Percentiles rank a stretch among this genome's conserved stretches.
phyloP scores from a whole-genome alignment of 2,797 vertebrate species.

The Cryptoprocta ferox region DNA sequence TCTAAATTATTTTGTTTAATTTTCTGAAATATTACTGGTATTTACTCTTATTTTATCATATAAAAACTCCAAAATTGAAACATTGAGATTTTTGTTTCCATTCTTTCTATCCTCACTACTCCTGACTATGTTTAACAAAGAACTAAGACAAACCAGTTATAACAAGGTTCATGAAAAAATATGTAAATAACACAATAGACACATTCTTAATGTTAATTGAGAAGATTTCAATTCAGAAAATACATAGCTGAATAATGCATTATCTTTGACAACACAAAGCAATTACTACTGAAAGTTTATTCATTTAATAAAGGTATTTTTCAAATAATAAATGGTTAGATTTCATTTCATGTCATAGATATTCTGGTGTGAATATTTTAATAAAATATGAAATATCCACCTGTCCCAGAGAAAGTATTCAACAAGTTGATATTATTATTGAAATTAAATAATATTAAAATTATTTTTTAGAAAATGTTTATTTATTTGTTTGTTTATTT shows the following conservation, averaged over 20 bases:
- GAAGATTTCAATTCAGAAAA: background rate
- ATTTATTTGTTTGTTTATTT: no score
- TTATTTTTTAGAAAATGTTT: background rate
- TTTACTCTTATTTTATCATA: background rate
- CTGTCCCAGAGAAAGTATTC: background rate
- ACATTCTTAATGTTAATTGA: background rate
- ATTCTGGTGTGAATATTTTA: conserved; percentile 4
- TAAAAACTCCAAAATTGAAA: conserved; percentile 1
- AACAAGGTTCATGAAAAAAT: background rate
- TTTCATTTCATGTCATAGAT: background rate
- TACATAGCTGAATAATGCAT: background rate
- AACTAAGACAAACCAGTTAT: background rate
- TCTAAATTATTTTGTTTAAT: background rate
- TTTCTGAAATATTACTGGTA: background rate
- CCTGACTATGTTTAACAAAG: background rate
- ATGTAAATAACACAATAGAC: background rate
- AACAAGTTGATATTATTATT: background rate
- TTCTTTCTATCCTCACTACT: background rate
- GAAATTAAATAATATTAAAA: background rate
- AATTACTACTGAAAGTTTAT: background rate
- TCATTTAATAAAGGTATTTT: background rate
- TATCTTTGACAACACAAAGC: background rate
- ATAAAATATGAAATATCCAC: conserved; percentile 25
- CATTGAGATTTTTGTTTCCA: background rate
- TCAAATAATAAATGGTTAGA: background rate